Evolutionary conservation across 2,113 vertebrate genomes (phyloP), one percentile per base, ranked within the genome.

Genomic region (Dascyllus trimaculatus): DNA sequence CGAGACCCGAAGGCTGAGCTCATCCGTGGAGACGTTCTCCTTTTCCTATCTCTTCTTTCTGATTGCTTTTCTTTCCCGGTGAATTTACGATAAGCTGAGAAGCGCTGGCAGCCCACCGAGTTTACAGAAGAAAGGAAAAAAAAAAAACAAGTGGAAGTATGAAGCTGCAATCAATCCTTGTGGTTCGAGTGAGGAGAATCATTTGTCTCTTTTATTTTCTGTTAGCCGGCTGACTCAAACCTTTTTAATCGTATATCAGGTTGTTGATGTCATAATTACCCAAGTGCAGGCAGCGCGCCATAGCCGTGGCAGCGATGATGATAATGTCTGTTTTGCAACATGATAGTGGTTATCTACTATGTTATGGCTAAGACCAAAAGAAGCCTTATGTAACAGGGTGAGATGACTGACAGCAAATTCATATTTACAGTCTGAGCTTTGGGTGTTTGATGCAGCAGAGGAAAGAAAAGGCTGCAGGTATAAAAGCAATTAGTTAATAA

Each of bases 291-390:
- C 82, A 76, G 79, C 82, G 74, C 45, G 67, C 62, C 64, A 66
- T 57, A 75, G 63, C 74, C 56, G 4, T 2, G 40, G 63, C 74
- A 45, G 71, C 85, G 78, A 65, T 85, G 78, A 93, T 88, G 78
- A 91, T 54, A 79, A 80, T 65, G 85, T 86, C 78, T 85, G 81
- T 86, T 89, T 78, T 86, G 74, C 69, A 73, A 86, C 87, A 48
- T 51, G 71, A 88, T 92, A 78, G 88, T 81, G 77, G 83, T 84
- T 73, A 91, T 89, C 88, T 86, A 76, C 75, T 45, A 66, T 84
- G 89, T 92, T 82, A 84, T 90, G 87, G 70, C 85, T 89, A 52
- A 81, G 78, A 56, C 67, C n/a, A 43, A 80, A 86, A 77, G 19
- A 84, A 68, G 71, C 40, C 25, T 38, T 67, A 87, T 88, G 87